These are phyloP conservation scores for Leucophora obtusa DNA, from an alignment of 2,888 invertebrate genomes.

Conservation along the genomic window DNA sequence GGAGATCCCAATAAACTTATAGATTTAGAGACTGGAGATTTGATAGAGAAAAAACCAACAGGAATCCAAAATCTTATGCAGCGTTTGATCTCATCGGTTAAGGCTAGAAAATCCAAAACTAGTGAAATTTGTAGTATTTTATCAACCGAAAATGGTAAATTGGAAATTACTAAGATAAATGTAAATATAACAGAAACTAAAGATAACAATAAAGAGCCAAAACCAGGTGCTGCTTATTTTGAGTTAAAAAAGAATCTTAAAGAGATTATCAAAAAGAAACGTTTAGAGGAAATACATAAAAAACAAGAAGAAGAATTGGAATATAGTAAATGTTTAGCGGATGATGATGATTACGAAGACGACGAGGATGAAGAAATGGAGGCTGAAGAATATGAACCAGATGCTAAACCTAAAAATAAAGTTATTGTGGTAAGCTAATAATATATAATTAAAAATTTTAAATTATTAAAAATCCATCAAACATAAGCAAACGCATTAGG, in stretches of 20 bases:
- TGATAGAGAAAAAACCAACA: slow-evolving; percentile 78
- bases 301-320: slow-evolving; percentile 79
- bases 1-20: slow-evolving; percentile 81
- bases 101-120: slow-evolving; percentile 81
- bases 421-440: slow-evolving; percentile 64
- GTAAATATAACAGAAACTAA: slow-evolving; percentile 70
- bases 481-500: no score
- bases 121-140: slow-evolving; percentile 80
- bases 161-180: slow-evolving; percentile 77
- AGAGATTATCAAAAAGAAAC: slow-evolving; percentile 84
- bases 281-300: slow-evolving; percentile 84
- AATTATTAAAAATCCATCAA: no score
- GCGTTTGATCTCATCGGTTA: slow-evolving; percentile 85
- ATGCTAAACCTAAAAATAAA: slow-evolving; percentile 62
- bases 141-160: slow-evolving; percentile 78
- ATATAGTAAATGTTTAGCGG: slow-evolving; percentile 73
- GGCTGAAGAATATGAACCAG: slow-evolving; percentile 74
- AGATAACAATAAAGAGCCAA: slow-evolving; percentile 75
- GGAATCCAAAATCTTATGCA: slow-evolving; percentile 85
- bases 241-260: slow-evolving; percentile 86
- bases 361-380: slow-evolving; percentile 76
- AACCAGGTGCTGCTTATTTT: slow-evolving; percentile 86
- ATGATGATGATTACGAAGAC: slow-evolving; percentile 74
- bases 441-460: no score
- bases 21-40: slow-evolving; percentile 81